Base-by-base conservation (phyloP, 2,113 vertebrate species). In the Hucho hucho region DNA sequence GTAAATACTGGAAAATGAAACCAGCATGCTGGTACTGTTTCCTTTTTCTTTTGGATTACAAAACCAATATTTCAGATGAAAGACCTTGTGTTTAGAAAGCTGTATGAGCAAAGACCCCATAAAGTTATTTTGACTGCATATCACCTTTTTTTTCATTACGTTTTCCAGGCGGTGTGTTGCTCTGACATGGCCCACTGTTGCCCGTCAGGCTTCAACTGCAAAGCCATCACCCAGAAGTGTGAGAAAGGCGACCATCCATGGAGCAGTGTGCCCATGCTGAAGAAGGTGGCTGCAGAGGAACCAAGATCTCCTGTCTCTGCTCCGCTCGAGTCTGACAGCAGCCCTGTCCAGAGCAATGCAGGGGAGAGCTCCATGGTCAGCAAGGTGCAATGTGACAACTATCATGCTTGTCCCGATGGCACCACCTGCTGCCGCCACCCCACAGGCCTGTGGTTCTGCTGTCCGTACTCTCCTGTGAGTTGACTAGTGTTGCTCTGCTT, bases 121-220 rank as follows among this genome's bases (percentile, higher is more conserved):
- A 12, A 43, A 53, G 16, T 1, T 4, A 18, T 53, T 53, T 53
- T 18, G 14, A 53, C 49, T 53, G 49, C 49, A 18, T 53, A 18
- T 16, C 12, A 53, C 49, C 49, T 53, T 14, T 53, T 43, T 43
- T 53, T 5, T 18, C 14, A 16, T 53, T 0, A 53, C 4, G 4
- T 49, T 65, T 6, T 65, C 22, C 72, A 93, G 93, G 93, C 90
- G 0, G 87, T 92, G 37, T 93, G 92, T 72, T 94, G 93, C 67
- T 0, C 83, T 3, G 93, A 94, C 83, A 11, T 72, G 72, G 3
- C 66, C 53, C 89, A 92, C 84, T 93, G 92, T 84, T 94, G 93
- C 75, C 93, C 93, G 1, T 18, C 47, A 1, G 87, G 72, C 0
- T 92, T 7, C 77, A 59, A 1, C 0, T 94, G 93, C 59, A 76